phyloP scores from a whole-genome alignment of 1,140 invertebrate species.

The Lepidotrigona ventralis region DNA sequence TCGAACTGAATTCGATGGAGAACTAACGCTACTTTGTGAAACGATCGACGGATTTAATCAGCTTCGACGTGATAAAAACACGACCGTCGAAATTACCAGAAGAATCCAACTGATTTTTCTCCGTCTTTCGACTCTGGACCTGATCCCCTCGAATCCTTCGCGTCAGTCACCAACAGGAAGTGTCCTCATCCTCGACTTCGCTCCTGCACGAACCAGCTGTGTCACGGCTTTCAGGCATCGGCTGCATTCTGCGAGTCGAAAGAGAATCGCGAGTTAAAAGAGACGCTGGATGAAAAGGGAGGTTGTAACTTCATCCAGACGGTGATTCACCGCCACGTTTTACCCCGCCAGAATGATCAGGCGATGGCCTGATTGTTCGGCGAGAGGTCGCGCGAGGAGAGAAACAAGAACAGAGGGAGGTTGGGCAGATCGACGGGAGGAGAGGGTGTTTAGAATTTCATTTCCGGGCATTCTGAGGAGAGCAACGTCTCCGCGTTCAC shows the following conservation, averaged over 20 bases:
- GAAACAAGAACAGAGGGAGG: constrained; percentile 5
- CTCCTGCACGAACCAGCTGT: constrained; percentile 10
- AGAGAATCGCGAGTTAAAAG: neutral
- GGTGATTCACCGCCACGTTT: constrained; percentile 40
- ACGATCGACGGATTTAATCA: neutral
- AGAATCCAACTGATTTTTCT: neutral
- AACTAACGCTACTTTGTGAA: neutral
- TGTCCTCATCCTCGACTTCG: neutral
- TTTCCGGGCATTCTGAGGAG: constrained; percentile 66
- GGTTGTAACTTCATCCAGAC: constrained; percentile 53
- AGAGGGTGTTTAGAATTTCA: constrained; percentile 73
- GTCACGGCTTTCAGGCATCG: neutral
- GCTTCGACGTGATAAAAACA: neutral
- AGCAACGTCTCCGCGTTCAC: constrained; percentile 31
- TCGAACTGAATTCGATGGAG: neutral
- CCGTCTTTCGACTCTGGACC: neutral
- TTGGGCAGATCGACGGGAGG: constrained; percentile 40
- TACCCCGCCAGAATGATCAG: constrained; percentile 16
- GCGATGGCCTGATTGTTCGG: constrained; percentile 25
- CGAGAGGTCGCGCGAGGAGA: constrained; percentile 9
- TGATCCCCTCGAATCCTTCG: neutral
- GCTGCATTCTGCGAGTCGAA: constrained; percentile 7
- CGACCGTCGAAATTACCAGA: neutral
- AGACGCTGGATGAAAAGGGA: neutral
- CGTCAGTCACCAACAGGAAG: constrained; percentile 33